These are phyloP conservation scores for Oenanthe melanoleuca DNA, from an alignment of 2,113 vertebrate species.

Conservation along the genomic window DNA sequence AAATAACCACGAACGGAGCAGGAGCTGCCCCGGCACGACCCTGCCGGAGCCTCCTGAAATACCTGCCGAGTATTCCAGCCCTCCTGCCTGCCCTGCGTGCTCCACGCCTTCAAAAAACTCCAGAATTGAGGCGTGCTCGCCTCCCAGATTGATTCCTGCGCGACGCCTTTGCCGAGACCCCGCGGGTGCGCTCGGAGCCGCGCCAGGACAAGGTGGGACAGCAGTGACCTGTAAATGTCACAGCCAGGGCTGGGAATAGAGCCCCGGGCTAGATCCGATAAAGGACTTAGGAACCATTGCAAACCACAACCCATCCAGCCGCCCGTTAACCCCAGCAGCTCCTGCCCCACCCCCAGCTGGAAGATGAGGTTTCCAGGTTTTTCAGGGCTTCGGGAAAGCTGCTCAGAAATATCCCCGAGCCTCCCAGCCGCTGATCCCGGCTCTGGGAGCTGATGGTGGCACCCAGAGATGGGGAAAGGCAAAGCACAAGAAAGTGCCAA, in stretches of 20 bases:
- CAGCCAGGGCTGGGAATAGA: conserved; percentile 28
- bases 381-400: not conserved
- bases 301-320: not conserved
- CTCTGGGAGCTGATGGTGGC: not conserved
- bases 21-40: not conserved
- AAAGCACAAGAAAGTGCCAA: not conserved
- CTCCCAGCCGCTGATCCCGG: not conserved
- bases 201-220: not conserved
- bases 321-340: not conserved
- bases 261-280: conserved; percentile 21
- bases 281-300: conserved; percentile 23
- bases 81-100: fast-evolving
- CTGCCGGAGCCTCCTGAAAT: not conserved
- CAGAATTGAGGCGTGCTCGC: not conserved
- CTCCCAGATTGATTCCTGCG: not conserved
- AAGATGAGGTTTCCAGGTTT: not conserved
- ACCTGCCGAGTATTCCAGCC: not conserved
- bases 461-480: not conserved
- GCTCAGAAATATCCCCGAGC: not conserved
- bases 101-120: not conserved
- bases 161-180: not conserved
- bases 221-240: not conserved
- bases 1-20: not conserved
- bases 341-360: not conserved
- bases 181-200: fast-evolving